A percentile compares a stretch with the other conserved stretches of the same genome.
Evolutionary conservation across 1,140 invertebrate genomes (phyloP).

Genomic region (Scaptomyza hsui): DNA sequence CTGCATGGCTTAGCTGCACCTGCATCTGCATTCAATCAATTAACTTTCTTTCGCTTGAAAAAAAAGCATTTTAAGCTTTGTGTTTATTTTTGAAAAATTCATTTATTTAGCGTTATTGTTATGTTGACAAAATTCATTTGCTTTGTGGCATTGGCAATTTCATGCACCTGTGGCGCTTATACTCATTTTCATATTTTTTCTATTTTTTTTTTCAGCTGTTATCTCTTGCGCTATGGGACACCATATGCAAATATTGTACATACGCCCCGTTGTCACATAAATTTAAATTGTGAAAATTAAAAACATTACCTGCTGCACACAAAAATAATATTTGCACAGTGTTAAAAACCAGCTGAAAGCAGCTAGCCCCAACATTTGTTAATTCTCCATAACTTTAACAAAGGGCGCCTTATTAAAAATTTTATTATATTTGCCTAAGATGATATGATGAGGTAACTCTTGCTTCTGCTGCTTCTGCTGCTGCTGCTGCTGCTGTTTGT

Average conservation of each 20-base stretch:
- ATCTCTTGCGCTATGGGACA: background rate
- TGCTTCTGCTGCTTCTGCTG: constrained; percentile 2
- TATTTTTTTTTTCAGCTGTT: background rate
- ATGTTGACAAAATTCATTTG: constrained; percentile 16
- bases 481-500: constrained; percentile 45
- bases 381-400: constrained; percentile 54
- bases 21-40: constrained; percentile 22
- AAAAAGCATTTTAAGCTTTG: constrained; percentile 2
- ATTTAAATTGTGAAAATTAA: constrained; percentile 23
- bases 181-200: background rate
- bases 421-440: constrained; percentile 66
- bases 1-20: background rate
- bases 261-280: constrained; percentile 20
- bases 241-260: constrained; percentile 13
- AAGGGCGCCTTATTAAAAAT: constrained; percentile 60
- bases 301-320: constrained; percentile 32
- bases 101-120: constrained; percentile 13
- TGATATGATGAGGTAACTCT: constrained; percentile 3
- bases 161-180: constrained; percentile 16
- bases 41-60: constrained; percentile 1
- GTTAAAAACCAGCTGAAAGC: constrained; percentile 28
- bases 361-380: constrained; percentile 16
- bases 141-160: constrained; percentile 20
- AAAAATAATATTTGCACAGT: constrained; percentile 47
- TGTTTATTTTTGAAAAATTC: constrained; percentile 22